Evolutionary conservation across 2,797 vertebrate species (phyloP).

Genomic region (Sebastiscus albofasciatus): DNA sequence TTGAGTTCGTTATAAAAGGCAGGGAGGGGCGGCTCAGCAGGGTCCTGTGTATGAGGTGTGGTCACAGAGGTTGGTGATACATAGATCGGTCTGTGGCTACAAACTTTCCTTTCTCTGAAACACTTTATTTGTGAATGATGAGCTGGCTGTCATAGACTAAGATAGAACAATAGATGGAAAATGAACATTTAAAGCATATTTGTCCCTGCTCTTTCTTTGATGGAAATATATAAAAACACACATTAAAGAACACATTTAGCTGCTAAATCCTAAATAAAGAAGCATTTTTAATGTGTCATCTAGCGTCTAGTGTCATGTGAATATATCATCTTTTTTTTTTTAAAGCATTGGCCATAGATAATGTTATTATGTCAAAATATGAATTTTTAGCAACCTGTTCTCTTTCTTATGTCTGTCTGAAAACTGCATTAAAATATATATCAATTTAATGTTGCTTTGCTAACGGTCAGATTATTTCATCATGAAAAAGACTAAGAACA

Average conservation of each 20-base stretch:
- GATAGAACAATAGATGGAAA: background rate
- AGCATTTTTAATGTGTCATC: background rate
- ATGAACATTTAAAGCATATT: background rate
- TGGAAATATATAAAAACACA: background rate
- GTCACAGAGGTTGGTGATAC: background rate
- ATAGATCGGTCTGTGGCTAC: background rate
- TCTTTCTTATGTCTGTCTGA: background rate
- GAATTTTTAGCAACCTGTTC: background rate
- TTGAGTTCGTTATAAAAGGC: slow-evolving; percentile 66
- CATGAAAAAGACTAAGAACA: background rate
- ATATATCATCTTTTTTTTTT: background rate
- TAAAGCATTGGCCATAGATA: background rate
- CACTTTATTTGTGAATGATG: background rate
- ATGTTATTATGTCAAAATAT: background rate
- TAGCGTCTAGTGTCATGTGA: background rate
- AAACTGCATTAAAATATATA: background rate
- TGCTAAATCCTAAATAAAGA: background rate
- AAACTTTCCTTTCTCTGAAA: background rate
- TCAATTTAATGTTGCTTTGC: background rate
- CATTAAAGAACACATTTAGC: background rate
- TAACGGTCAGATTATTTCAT: background rate
- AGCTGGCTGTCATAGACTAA: background rate
- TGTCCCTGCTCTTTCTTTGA: background rate
- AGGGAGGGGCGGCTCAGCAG: slow-evolving; percentile 65
- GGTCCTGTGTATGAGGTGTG: slow-evolving; percentile 53